Percentiles rank a stretch among this genome's conserved stretches.
Evolutionary conservation across 2,797 vertebrate genomes (phyloP).

Genomic region (Sebastes glaucus): DNA sequence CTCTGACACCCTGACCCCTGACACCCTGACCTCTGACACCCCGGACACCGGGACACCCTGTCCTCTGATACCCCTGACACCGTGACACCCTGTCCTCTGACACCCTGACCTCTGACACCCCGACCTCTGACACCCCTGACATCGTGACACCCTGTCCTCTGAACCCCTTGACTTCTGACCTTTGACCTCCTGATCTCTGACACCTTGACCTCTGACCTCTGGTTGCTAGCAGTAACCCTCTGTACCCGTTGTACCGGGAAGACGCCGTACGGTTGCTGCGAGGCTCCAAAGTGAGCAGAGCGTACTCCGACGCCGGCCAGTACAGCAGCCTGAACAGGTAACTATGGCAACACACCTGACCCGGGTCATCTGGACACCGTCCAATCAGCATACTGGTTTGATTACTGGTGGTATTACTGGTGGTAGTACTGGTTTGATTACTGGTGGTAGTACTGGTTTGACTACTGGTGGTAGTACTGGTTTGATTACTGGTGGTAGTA

Average conservation of each 20-base stretch:
- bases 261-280: constrained; percentile 88
- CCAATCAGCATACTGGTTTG: background rate
- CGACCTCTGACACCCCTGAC: background rate
- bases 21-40: background rate
- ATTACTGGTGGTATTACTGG: background rate
- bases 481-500: background rate
- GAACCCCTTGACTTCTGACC: background rate
- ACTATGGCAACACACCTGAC: constrained; percentile 16
- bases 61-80: background rate
- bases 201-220: constrained; percentile 22
- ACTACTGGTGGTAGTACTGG: background rate
- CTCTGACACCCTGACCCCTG: background rate
- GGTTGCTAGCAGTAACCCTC: constrained; percentile 73
- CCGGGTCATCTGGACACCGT: constrained; percentile 18
- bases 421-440: background rate
- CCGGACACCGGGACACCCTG: background rate
- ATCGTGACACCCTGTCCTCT: constrained; percentile 5
- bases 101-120: background rate
- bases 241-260: constrained; percentile 87
- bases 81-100: no score
- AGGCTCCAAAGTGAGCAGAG: constrained; percentile 82
- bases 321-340: constrained; percentile 87
- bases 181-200: no score
- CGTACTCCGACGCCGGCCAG: constrained; percentile 82
- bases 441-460: background rate